Evolutionary conservation across 1,140 invertebrate species (phyloP).

Genomic region (Episyrphus balteatus): DNA sequence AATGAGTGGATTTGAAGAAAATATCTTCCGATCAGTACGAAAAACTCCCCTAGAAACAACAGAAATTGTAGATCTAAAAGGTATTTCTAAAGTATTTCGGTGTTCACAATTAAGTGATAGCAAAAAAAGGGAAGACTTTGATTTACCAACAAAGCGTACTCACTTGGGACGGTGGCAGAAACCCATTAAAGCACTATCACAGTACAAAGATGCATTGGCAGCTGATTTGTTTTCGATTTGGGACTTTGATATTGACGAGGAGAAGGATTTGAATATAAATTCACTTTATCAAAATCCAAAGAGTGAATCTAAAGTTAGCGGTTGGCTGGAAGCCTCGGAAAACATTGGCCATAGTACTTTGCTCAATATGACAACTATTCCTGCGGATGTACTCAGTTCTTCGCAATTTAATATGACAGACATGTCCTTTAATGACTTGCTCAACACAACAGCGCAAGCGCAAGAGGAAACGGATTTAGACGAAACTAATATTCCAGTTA

Average conservation of each 20-base stretch:
- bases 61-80: conserved; percentile 6
- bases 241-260: conserved; percentile 6
- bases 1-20: conserved; percentile 3
- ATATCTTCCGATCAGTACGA: not conserved
- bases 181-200: conserved; percentile 3
- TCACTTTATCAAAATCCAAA: not conserved
- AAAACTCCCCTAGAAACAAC: conserved; percentile 4
- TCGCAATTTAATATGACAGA: too few relatives aligned
- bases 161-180: conserved; percentile 10
- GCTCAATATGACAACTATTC: too few relatives aligned
- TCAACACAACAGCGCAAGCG: too few relatives aligned
- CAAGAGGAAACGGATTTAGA: too few relatives aligned
- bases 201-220: conserved; percentile 9
- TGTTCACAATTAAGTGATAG: conserved; percentile 1
- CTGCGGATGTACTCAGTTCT: too few relatives aligned
- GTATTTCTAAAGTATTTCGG: conserved; percentile 8
- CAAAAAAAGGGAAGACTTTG: not conserved
- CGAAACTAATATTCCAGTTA: too few relatives aligned
- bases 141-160: not conserved
- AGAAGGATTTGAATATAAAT: conserved; percentile 1
- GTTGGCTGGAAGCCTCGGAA: conserved; percentile 2
- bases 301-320: not conserved
- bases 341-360: not conserved
- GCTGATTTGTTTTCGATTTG: conserved; percentile 8
- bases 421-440: too few relatives aligned